phyloP scores from a whole-genome alignment of 1,140 invertebrate species.

The Bombus confusus region DNA sequence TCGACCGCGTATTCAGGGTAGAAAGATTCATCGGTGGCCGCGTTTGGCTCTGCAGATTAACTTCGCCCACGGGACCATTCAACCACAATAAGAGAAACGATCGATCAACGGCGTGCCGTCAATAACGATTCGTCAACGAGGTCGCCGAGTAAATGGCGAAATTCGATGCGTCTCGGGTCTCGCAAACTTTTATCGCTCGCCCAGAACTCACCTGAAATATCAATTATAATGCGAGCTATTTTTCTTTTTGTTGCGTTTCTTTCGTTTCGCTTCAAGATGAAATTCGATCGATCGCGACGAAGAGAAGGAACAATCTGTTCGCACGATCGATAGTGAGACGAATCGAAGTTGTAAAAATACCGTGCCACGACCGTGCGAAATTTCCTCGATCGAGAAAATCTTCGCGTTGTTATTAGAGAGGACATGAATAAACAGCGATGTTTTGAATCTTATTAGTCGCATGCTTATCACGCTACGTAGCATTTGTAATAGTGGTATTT shows the following conservation, averaged over 20 bases:
- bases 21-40: conserved; percentile 43
- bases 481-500: neutral
- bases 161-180: conserved; percentile 36
- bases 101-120: conserved; percentile 59
- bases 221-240: neutral
- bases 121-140: conserved; percentile 54
- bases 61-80: conserved; percentile 52
- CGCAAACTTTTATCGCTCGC: neutral
- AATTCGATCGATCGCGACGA: conserved; percentile 1
- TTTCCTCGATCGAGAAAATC: conserved; percentile 28
- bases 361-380: conserved; percentile 11
- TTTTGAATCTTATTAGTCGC: neutral
- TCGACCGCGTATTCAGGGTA: conserved; percentile 6
- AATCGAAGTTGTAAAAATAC: neutral
- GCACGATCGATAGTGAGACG: neutral
- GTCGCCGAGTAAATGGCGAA: conserved; percentile 58
- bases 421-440: neutral
- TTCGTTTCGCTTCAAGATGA: neutral
- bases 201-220: neutral
- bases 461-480: neutral
- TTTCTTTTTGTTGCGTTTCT: neutral
- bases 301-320: neutral
- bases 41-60: conserved; percentile 61
- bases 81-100: conserved; percentile 45
- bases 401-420: neutral